Conservation (phyloP, 2,113 vertebrate genomes). For the Rhodinocichla rosea region DNA sequence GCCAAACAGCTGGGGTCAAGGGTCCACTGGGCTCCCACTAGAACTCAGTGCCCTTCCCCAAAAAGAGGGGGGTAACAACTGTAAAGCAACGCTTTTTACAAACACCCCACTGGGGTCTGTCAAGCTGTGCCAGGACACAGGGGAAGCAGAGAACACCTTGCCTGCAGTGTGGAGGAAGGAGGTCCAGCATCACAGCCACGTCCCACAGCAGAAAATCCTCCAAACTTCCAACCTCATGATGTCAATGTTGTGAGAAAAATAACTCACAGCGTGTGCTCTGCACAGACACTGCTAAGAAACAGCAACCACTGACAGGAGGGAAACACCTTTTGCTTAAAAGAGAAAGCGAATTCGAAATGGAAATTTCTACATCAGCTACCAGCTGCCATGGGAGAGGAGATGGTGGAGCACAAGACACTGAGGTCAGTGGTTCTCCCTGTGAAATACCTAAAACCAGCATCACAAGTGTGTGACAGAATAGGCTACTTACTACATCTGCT, state of each 20-base stretch:
- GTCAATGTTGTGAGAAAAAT: background rate
- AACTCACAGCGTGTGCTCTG: background rate
- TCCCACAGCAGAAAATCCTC: background rate
- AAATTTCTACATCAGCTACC: background rate
- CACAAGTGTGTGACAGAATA: background rate
- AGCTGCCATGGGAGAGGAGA: background rate
- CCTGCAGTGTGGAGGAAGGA: background rate
- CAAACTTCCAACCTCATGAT: background rate
- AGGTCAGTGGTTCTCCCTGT: background rate
- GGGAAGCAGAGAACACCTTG: background rate
- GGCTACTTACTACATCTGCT: background rate
- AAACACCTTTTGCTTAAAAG: background rate
- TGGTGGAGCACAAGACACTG: background rate
- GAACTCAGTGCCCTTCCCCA: background rate
- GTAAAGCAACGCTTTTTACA: background rate
- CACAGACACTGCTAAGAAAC: background rate
- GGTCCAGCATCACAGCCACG: accelerated
- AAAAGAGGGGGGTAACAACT: background rate
- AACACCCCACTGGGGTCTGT: background rate
- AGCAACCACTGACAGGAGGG: background rate
- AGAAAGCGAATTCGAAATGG: background rate
- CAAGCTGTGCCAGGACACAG: background rate
- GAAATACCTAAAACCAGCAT: background rate
- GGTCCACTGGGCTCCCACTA: background rate
- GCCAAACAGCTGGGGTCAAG: background rate